phyloP scores from a whole-genome alignment of 2,888 invertebrate genomes.

The Bembecia ichneumoniformis region DNA sequence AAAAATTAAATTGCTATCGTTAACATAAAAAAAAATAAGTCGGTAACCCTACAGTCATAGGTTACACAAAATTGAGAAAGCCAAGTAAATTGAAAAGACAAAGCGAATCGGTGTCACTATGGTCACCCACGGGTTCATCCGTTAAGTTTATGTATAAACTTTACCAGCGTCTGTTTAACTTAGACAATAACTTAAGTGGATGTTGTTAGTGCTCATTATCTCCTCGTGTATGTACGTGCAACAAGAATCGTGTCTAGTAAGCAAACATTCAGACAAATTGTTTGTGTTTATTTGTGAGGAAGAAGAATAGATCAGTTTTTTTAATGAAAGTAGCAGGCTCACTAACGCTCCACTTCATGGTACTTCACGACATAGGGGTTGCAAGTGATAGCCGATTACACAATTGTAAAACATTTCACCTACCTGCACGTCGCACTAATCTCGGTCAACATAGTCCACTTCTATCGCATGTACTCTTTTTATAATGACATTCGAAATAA shows the following conservation, averaged over 20 bases:
- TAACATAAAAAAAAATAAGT: not conserved
- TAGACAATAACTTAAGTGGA: slow-evolving; percentile 36
- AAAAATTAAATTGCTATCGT: not conserved
- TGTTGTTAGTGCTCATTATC: slow-evolving; percentile 21
- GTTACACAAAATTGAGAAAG: slow-evolving; percentile 27
- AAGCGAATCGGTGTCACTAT: slow-evolving; percentile 29
- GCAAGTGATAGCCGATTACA: no score
- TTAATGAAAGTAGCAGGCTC: no score
- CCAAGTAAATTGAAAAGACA: slow-evolving; percentile 30
- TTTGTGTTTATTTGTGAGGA: slow-evolving; percentile 6
- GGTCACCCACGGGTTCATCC: slow-evolving; percentile 26
- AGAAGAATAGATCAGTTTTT: no score
- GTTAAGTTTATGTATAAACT: slow-evolving; percentile 14
- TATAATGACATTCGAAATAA: no score
- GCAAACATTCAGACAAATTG: slow-evolving; percentile 31
- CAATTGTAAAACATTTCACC: no score
- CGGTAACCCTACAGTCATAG: not conserved
- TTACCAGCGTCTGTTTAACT: slow-evolving; percentile 21
- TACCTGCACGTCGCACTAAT: no score
- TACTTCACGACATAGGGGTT: no score
- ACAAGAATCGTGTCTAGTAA: slow-evolving; percentile 14
- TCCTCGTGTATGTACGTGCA: slow-evolving; percentile 24
- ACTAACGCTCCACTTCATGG: no score
- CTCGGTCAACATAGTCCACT: no score
- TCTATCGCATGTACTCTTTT: no score